Evolutionary conservation across 2,113 vertebrate genomes (phyloP).

Genomic region (Phrynocephalus versicolor): DNA sequence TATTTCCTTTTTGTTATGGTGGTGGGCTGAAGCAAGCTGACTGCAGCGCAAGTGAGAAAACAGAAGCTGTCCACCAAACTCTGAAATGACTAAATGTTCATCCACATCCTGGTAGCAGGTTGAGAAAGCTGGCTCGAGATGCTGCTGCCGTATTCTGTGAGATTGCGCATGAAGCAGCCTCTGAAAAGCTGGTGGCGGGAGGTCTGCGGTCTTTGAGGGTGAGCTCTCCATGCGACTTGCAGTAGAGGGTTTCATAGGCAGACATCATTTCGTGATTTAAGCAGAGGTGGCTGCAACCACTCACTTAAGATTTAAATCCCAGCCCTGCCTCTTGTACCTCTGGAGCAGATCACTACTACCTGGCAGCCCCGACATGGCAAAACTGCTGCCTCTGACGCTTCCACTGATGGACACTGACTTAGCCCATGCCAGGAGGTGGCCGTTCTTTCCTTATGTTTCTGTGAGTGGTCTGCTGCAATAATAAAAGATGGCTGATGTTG

Average conservation of each 20-base stretch:
- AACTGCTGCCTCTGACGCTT: not conserved
- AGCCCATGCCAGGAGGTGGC: too few relatives aligned
- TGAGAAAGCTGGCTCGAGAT: accelerated
- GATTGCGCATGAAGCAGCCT: not conserved
- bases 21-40: slow-evolving; percentile 25
- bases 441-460: not conserved
- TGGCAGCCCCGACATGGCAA: not conserved
- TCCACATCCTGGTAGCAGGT: not conserved
- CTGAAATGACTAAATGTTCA: slow-evolving; percentile 60
- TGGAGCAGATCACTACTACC: not conserved
- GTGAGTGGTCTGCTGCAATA: not conserved
- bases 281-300: not conserved
- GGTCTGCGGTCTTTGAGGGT: not conserved
- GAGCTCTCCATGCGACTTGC: not conserved
- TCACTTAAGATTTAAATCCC: not conserved
- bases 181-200: not conserved
- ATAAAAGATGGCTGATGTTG: accelerated
- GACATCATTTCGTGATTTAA: too few relatives aligned
- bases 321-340: not conserved
- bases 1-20: slow-evolving; percentile 56
- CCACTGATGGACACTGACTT: not conserved
- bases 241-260: not conserved
- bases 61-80: not conserved
- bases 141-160: accelerated
- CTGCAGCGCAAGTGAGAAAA: slow-evolving; percentile 70